Evolutionary conservation across 1,140 invertebrate genomes (phyloP).

Genomic region (Cotesia glomerata): DNA sequence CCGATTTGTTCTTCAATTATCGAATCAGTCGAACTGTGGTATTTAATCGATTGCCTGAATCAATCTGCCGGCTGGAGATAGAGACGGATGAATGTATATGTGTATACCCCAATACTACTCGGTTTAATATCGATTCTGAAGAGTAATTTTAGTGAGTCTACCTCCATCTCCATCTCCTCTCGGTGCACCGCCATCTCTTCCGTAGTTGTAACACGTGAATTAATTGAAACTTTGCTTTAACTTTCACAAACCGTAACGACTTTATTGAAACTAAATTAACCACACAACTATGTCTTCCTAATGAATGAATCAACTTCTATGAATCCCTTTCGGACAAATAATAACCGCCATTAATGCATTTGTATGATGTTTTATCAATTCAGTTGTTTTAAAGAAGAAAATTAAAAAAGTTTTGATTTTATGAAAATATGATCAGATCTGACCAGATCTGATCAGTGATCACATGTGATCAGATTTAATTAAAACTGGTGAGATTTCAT

Average conservation of each 20-base stretch:
- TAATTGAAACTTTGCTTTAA: constrained; percentile 8
- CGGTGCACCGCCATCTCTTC: not conserved
- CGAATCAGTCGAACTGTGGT: constrained; percentile 22
- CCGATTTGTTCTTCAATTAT: constrained; percentile 26
- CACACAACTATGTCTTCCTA: not conserved
- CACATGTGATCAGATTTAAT: no score
- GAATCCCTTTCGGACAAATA: not conserved
- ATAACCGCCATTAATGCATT: no score
- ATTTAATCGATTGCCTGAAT: constrained; percentile 27
- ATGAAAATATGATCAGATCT: no score
- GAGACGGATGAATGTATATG: no score
- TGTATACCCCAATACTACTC: not conserved
- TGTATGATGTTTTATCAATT: no score
- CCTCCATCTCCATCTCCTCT: not conserved
- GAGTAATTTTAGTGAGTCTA: constrained; percentile 8
- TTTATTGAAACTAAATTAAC: constrained; percentile 8
- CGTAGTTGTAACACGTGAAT: constrained; percentile 3
- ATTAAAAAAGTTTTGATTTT: no score
- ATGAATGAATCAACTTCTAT: constrained; percentile 6
- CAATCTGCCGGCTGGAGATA: constrained; percentile 9
- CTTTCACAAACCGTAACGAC: constrained; percentile 3
- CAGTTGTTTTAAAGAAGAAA: no score
- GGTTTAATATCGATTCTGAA: constrained; percentile 11
- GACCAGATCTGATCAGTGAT: no score
- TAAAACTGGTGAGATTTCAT: no score